Conservation (phyloP, 2,113 vertebrate species). For the Polypterus senegalus region DNA sequence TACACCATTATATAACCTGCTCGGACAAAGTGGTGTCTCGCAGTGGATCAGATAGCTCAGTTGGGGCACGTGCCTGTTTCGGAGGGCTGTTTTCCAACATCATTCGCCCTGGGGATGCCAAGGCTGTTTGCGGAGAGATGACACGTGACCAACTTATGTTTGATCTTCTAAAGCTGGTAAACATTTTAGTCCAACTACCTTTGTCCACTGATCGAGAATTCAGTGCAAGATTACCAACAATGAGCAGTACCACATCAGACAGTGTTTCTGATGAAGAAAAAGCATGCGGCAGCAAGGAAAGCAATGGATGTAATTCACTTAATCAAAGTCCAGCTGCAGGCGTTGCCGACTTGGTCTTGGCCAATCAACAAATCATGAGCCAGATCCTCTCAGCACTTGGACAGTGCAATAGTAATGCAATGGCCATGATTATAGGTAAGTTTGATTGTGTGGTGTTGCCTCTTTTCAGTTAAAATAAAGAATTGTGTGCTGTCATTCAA, state of each 20-base stretch:
- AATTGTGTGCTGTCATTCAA: no score
- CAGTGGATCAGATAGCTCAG: constrained; percentile 89
- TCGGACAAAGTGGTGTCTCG: constrained; percentile 91
- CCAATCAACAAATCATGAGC: constrained; percentile 98
- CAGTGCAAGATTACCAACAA: constrained; percentile 70
- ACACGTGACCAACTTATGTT: constrained; percentile 97
- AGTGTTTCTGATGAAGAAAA: constrained; percentile 96
- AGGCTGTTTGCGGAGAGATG: constrained; percentile 91
- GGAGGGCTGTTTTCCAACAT: constrained; percentile 95
- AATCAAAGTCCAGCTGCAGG: constrained; percentile 69
- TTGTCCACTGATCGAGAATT: constrained; percentile 87
- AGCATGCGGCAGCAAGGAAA: constrained; percentile 89
- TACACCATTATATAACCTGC: constrained; percentile 96
- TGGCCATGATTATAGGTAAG: constrained; percentile 98
- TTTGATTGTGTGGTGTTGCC: constrained; percentile 20
- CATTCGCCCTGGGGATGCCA: constrained; percentile 94
- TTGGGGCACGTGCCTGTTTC: constrained; percentile 88
- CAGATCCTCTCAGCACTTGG: constrained; percentile 93
- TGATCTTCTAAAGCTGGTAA: constrained; percentile 87
- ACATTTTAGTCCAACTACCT: constrained; percentile 83
- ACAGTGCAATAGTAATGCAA: constrained; percentile 97
- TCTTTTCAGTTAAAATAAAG: no score
- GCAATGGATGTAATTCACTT: constrained; percentile 51
- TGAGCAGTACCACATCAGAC: constrained; percentile 62
- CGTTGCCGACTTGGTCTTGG: constrained; percentile 87